These are phyloP conservation scores for Habropoda laboriosa DNA, from an alignment of 1,140 invertebrate species.

Conservation along the genomic window DNA sequence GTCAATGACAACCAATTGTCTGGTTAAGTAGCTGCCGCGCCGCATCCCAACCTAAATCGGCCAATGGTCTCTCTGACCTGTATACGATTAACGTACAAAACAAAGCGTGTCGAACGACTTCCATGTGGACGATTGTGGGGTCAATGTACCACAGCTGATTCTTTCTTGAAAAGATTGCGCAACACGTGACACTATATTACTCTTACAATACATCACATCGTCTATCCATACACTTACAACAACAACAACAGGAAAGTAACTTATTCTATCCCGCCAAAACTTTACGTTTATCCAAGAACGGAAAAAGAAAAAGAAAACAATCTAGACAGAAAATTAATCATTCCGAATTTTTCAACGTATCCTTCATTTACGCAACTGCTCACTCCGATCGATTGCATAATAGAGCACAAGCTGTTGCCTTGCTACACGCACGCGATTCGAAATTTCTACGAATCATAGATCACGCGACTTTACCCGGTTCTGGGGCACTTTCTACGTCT, in stretches of 20 bases:
- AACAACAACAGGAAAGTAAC: no score
- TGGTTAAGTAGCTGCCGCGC: constrained; percentile 72
- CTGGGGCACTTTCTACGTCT: constrained; percentile 19
- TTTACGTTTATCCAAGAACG: no score
- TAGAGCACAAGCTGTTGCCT: neutral
- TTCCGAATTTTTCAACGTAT: constrained; percentile 2
- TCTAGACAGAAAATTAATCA: neutral
- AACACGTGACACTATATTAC: neutral
- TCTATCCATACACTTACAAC: neutral
- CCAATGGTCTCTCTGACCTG: constrained; percentile 69
- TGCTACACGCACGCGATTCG: neutral
- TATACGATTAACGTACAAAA: constrained; percentile 71
- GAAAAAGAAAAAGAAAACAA: no score
- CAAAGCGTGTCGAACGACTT: constrained; percentile 59
- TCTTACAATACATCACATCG: neutral
- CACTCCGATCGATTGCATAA: neutral
- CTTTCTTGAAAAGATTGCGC: constrained; percentile 27
- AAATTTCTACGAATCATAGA: constrained; percentile 2
- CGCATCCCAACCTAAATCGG: constrained; percentile 74
- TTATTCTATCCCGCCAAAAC: no score
- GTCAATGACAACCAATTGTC: constrained; percentile 79
- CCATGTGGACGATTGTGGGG: constrained; percentile 46
- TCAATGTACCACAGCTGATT: constrained; percentile 40
- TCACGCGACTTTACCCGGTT: constrained; percentile 4
- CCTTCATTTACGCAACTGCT: no score